phyloP scores from a whole-genome alignment of 2,113 vertebrate species.

The Cottus gobio region DNA sequence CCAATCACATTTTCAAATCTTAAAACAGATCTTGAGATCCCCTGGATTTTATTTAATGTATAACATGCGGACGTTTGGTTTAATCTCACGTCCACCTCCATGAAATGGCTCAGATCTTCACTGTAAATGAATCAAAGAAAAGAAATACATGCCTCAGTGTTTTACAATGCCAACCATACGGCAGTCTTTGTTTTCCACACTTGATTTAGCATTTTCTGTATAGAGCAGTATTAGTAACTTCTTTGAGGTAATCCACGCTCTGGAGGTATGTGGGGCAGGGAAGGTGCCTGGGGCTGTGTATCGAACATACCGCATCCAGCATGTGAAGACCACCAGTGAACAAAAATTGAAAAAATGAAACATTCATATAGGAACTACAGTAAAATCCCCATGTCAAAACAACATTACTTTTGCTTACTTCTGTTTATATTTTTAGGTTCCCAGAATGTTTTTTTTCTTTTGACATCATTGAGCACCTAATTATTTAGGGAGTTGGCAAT shows the following conservation, averaged over 20 bases:
- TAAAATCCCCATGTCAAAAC: background rate
- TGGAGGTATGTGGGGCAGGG: background rate
- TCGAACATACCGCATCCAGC: background rate
- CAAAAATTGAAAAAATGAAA: background rate
- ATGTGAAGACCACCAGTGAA: background rate
- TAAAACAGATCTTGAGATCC: background rate
- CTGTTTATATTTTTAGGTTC: background rate
- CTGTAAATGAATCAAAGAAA: background rate
- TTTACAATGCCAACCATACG: constrained; percentile 3
- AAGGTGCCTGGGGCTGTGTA: background rate
- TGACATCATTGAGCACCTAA: background rate
- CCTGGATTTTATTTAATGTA: background rate
- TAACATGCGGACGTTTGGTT: background rate
- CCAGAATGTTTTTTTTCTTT: background rate
- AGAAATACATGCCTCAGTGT: background rate
- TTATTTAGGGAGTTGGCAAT: background rate
- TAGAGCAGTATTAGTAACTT: background rate
- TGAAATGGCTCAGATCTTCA: background rate
- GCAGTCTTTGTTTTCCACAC: background rate
- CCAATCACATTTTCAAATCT: constrained; percentile 9
- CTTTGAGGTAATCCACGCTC: background rate
- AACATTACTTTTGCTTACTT: background rate
- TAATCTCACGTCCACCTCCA: background rate
- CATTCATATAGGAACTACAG: background rate
- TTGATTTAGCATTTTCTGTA: background rate